Base-by-base conservation (phyloP, 1,140 invertebrate species). In the Drosophila pectinifera region DNA sequence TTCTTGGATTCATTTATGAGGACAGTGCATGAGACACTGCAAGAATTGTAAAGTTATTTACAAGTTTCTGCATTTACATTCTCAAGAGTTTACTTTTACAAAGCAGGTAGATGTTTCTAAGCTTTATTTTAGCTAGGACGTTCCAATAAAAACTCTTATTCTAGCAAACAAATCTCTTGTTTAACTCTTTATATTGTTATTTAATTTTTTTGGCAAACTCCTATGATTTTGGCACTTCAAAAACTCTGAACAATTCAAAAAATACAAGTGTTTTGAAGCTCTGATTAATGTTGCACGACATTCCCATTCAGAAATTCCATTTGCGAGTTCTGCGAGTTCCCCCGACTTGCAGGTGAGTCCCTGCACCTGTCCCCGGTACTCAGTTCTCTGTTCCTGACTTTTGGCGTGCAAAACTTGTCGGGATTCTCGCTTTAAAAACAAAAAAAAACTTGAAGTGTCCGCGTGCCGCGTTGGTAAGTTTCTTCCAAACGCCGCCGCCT, bases 381-480 rank as follows among this genome's bases (percentile, higher is more conserved):
- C 10, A 11, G 28, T 46, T 36, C n/a, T 24, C 39, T 51, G 28
- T 10, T 49, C 16, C 16, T 14, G 49, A 20, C 49, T 67, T 68
- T 16, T 72, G 65, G 65, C 68, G 68, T 72, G 65, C 26, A 5
- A 24, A 65, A 68, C 64, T 64, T 51, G 59, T 68, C 22, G 36
- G 57, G 43, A 63, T 67, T 64, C 64, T 38, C 18, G 26, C 28
- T 24, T 58, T 24, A 18, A 46, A 34, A 28, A 48, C 11, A 16
- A 11, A 3, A 20, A 14, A 58, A 24, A 24, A 48, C 5, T 18
- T 18, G 16, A 53, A 36, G 73, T 81, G 78, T n/a, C n/a, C n/a
- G n/a, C n/a, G n/a, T n/a, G n/a, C n/a, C n/a, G n/a, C n/a, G n/a
- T 82, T 82, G 53, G 31, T 13, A 65, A 68, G 42, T 49, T 83